A percentile compares a stretch with the other conserved stretches of the same genome.
Conservation (phyloP, 2,888 invertebrate species). For the Blomia tropicalis region DNA sequence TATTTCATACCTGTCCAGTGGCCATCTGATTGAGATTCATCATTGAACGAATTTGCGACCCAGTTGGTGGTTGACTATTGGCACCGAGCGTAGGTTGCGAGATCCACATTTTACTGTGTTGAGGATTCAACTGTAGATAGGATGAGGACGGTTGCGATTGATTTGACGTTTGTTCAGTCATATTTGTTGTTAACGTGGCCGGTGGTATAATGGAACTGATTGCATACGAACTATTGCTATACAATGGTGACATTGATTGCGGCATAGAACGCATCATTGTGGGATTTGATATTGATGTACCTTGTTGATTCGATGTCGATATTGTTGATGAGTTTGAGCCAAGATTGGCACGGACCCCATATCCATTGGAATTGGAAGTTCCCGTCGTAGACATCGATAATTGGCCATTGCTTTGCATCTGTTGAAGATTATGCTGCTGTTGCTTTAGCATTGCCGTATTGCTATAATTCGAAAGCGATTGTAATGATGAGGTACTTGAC, state of each 20-base stretch:
- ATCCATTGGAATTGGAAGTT: neutral
- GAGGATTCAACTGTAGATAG: constrained; percentile 12
- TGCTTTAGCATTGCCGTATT: neutral
- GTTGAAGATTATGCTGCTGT: neutral
- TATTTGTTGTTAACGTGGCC: neutral
- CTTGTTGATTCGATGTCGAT: too few relatives aligned
- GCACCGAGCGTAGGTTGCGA: constrained; percentile 19
- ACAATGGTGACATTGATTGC: neutral
- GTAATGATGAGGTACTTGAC: constrained; percentile 9
- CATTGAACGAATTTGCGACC: constrained; percentile 6
- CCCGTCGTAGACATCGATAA: neutral
- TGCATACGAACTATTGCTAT: neutral
- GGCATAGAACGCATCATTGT: neutral
- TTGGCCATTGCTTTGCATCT: neutral
- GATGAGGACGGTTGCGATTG: neutral
- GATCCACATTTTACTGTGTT: constrained; percentile 21
- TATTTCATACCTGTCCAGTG: neutral
- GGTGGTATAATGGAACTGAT: neutral
- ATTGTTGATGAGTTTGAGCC: too few relatives aligned
- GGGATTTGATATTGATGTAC: neutral
- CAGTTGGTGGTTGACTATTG: neutral
- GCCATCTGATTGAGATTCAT: constrained; percentile 17
- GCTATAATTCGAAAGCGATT: constrained; percentile 1
- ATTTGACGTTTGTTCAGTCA: neutral
- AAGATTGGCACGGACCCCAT: too few relatives aligned